These are phyloP conservation scores for Leguminivora glycinivorella DNA, from an alignment of 1,140 invertebrate species.

Conservation along the genomic window DNA sequence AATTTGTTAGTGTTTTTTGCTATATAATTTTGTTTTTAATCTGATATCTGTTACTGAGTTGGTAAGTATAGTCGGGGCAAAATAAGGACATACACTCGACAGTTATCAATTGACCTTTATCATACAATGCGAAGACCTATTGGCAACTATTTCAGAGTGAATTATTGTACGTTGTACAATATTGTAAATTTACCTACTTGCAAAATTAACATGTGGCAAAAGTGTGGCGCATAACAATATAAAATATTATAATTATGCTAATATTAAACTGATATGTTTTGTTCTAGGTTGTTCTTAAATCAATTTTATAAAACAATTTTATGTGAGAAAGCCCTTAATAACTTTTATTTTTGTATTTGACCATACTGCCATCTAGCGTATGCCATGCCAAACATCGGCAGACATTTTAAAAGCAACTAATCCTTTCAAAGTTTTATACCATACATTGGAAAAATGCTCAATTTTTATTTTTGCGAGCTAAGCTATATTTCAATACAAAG, in stretches of 20 bases:
- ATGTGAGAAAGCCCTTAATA: constrained; percentile 19
- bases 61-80: no score
- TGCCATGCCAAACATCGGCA: constrained; percentile 9
- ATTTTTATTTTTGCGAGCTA: constrained; percentile 35
- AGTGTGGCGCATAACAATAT: neutral
- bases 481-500: constrained; percentile 45
- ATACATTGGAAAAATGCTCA: neutral
- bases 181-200: no score
- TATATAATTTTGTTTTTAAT: no score
- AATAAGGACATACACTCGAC: no score
- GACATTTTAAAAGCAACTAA: constrained; percentile 9
- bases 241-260: neutral
- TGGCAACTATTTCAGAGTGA: no score
- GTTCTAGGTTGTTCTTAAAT: constrained; percentile 25
- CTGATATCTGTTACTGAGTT: no score
- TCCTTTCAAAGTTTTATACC: neutral
- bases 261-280: constrained; percentile 31
- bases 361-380: neutral
- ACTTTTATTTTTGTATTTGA: constrained; percentile 1
- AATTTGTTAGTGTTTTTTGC: no score
- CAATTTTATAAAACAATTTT: neutral
- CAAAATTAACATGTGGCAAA: no score
- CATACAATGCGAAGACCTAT: no score
- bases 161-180: no score
- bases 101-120: no score